Evolutionary conservation across 2,113 vertebrate genomes (phyloP).

Genomic region (Dasyprocta punctata): DNA sequence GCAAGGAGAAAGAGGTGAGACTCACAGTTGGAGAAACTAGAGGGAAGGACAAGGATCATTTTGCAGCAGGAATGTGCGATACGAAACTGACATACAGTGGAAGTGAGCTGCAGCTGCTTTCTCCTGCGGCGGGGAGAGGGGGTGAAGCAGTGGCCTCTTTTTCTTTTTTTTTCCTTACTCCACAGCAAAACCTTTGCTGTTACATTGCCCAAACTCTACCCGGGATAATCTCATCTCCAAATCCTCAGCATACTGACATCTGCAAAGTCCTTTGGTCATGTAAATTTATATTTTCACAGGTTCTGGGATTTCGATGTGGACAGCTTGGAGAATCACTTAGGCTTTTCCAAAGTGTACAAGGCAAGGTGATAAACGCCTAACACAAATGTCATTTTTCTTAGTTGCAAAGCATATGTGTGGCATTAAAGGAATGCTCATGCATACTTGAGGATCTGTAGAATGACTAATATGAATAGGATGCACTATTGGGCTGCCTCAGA

Average conservation of each 20-base stretch:
- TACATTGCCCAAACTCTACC: rapidly evolving
- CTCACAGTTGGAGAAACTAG: background rate
- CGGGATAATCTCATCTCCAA: background rate
- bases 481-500: background rate
- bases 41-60: background rate
- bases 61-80: background rate
- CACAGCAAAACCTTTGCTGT: background rate
- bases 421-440: background rate
- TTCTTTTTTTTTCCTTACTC: rapidly evolving
- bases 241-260: background rate
- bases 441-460: background rate
- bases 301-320: background rate
- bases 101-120: background rate
- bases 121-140: rapidly evolving
- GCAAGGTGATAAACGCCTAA: no score
- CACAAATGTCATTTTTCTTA: background rate
- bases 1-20: background rate
- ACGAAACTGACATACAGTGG: background rate
- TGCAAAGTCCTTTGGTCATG: no score
- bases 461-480: background rate
- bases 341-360: background rate
- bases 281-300: background rate
- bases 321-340: background rate
- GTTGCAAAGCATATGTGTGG: background rate
- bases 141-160: background rate